phyloP scores from a whole-genome alignment of 2,888 invertebrate species.

The Andrena fulva region DNA sequence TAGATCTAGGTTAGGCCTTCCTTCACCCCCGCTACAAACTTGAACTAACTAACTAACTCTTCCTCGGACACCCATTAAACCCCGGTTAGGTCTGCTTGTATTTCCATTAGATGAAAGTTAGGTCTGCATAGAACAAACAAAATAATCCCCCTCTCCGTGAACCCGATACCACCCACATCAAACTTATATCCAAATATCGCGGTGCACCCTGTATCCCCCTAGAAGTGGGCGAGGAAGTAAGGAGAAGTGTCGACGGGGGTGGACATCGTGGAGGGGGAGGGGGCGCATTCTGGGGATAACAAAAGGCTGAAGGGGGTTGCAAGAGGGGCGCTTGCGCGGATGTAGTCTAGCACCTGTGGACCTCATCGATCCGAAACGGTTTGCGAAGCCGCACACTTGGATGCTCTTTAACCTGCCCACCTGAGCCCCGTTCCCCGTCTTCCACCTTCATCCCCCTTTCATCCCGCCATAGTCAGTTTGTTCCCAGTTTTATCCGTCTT shows the following conservation, averaged over 20 bases:
- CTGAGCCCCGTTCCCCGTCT: slow-evolving; percentile 32
- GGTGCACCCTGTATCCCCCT: slow-evolving; percentile 1
- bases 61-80: too few relatives aligned
- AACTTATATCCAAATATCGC: neutral
- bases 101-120: too few relatives aligned
- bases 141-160: too few relatives aligned
- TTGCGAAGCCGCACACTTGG: slow-evolving; percentile 64
- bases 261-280: slow-evolving; percentile 21
- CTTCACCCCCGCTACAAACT: too few relatives aligned
- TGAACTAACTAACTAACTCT: too few relatives aligned
- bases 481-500: slow-evolving; percentile 2
- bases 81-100: too few relatives aligned
- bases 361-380: slow-evolving; percentile 82
- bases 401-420: slow-evolving; percentile 68
- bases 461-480: neutral
- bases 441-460: neutral
- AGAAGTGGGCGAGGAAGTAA: neutral
- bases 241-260: slow-evolving; percentile 19
- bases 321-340: slow-evolving; percentile 81
- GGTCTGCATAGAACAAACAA: too few relatives aligned
- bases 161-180: neutral
- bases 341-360: slow-evolving; percentile 83
- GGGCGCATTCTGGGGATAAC: slow-evolving; percentile 49
- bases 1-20: too few relatives aligned
- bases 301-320: slow-evolving; percentile 66